Base-by-base conservation (phyloP, 2,888 invertebrate genomes). In the Graphium colonna region DNA sequence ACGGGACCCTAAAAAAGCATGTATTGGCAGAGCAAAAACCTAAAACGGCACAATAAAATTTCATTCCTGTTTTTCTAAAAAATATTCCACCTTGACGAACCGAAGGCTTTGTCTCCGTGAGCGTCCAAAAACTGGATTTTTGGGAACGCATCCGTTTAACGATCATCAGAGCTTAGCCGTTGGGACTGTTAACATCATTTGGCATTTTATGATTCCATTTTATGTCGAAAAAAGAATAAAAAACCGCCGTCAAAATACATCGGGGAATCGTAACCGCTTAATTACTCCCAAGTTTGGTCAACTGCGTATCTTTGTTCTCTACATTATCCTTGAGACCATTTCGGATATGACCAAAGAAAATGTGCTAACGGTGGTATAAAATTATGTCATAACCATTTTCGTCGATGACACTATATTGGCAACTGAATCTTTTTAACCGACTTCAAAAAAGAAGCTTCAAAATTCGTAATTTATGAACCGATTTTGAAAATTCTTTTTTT, bases 181-280 rank as follows among this genome's bases (percentile, higher is more conserved):
- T 48, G 48, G 7, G 38, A 17, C 9, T 1, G 15, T 8, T 51
- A 38, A 10, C 9, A 28, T 13, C 10, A 42, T 13, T n/a, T n/a
- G 26, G 26, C 40, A 31, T 21, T 47, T 38, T 13, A 39, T 40
- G 12, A 10, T 21, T 18, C 33, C 36, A n/a, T 41, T 26, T 47
- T 31, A 26, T 47, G 16, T 13, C 10, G 41, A 16, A 15, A 42
- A 3, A 0, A 17, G 39, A 21, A 42, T 16, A 26, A 36, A 28
- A 47, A 52, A 52, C 41, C 21, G 47, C 7, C 26, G 47, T 47
- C 42, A 38, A 42, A 41, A 38, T n/a, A 36, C 40, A 41, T 41
- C 46, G 12, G 21, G 4, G 39, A 48, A 39, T 48, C 28, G 39
- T 16, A 41, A 52, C 18, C 21, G 26, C 52, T 52, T 46, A 41